Evolutionary conservation across 2,797 vertebrate species (phyloP).

Genomic region (Hirundo rustica): DNA sequence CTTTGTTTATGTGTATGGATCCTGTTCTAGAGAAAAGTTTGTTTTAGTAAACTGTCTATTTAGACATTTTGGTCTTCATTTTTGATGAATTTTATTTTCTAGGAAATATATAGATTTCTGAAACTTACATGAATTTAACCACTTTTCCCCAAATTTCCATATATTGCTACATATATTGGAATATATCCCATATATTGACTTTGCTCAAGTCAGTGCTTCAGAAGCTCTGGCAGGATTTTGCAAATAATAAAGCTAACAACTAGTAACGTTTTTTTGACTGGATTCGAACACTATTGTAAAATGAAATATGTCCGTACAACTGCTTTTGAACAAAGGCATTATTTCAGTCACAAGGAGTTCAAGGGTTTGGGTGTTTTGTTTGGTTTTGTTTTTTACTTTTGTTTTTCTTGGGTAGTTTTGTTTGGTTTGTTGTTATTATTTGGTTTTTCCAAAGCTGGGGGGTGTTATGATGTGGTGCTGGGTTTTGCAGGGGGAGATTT

Average conservation of each 20-base stretch:
- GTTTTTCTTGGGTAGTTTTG: neutral
- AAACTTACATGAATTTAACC: neutral
- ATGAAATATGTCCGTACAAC: neutral
- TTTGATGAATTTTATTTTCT: neutral
- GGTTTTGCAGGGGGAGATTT: accelerated
- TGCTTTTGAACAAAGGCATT: neutral
- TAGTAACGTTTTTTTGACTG: neutral
- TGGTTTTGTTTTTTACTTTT: neutral
- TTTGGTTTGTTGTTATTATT: neutral
- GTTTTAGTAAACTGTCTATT: neutral
- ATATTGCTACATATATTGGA: neutral
- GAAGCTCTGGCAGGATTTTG: neutral
- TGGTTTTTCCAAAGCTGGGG: neutral
- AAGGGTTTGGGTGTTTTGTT: neutral
- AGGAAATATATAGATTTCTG: neutral
- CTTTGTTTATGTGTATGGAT: neutral
- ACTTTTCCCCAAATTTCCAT: neutral
- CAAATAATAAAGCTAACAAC: neutral
- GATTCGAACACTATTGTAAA: neutral
- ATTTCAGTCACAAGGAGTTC: neutral
- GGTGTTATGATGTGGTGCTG: neutral
- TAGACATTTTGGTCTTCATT: neutral
- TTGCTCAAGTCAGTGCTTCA: neutral
- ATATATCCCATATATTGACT: neutral
- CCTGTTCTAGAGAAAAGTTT: neutral